Base-by-base conservation (phyloP, 1,140 invertebrate species). In the Eulimnadia texana region DNA sequence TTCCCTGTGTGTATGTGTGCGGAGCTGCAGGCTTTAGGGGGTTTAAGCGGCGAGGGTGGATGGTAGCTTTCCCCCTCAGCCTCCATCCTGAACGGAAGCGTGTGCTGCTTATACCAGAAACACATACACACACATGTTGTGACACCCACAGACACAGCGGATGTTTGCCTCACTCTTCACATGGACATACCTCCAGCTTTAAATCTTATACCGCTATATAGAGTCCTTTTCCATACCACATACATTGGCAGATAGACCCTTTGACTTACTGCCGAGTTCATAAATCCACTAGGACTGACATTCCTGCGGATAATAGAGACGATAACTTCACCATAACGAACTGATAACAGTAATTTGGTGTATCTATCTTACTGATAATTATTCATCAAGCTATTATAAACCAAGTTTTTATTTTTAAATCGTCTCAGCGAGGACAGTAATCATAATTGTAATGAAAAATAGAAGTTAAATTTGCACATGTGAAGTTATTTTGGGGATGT, bases 91-190 rank as follows among this genome's bases (percentile, higher is more conserved):
- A 54, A n/a, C 52, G 52, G 52, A 54, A 54, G 52, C 52, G 28
- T 54, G 23, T n/a, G n/a, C n/a, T n/a, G n/a, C n/a, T n/a, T n/a
- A n/a, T n/a, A 10, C 52, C 23, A 54, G 19, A 51, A 51, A 51
- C 23, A 51, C 50, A 51, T 22, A 54, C 22, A 54, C 19, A 54
- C 52, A 54, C 52, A 54, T 54, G 52, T 54, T 54, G 23, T 22
- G 3, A 52, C 11, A 52, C 11, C 22, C 3, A 24, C 24, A 23
- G 19, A 54, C 24, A 10, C 13, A 24, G 23, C 52, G 52, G 52
- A 54, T 54, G 52, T 54, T 54, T 54, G 52, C 19, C 52, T 13
- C 28, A 23, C n/a, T 23, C n/a, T n/a, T 47, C 42, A 10, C n/a
- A 47, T 47, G n/a, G 11, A n/a, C n/a, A 10, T 47, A 10, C 22